Percentiles rank a stretch among this genome's conserved stretches.
Evolutionary conservation across 2,888 invertebrate genomes (phyloP).

Genomic region (Andricus curvator): DNA sequence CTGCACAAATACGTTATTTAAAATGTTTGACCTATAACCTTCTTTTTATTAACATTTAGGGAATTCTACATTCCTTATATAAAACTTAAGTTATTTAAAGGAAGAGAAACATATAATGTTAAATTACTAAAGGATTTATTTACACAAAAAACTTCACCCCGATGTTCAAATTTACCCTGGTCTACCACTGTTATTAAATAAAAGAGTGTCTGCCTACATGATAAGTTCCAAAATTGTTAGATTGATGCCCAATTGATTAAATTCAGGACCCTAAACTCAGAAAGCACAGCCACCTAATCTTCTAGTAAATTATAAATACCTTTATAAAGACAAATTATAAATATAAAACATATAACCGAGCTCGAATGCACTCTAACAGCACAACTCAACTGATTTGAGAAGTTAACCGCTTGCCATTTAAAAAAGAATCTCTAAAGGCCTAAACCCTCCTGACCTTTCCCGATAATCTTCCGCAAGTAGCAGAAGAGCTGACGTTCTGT

Average conservation of each 20-base stretch:
- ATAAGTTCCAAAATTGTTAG: not conserved
- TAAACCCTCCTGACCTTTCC: slow-evolving; percentile 45
- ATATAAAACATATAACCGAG: slow-evolving; percentile 17
- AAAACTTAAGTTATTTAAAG: too few relatives aligned
- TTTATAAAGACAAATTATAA: slow-evolving; percentile 12
- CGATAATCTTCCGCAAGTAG: slow-evolving; percentile 52
- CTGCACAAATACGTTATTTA: too few relatives aligned
- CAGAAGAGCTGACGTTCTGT: slow-evolving; percentile 61
- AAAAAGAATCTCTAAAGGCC: slow-evolving; percentile 29
- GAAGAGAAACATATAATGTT: too few relatives aligned
- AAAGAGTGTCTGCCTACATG: too few relatives aligned
- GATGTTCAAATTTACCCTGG: too few relatives aligned
- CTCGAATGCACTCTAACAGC: slow-evolving; percentile 5
- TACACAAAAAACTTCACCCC: too few relatives aligned
- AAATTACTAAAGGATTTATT: too few relatives aligned
- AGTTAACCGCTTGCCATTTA: slow-evolving; percentile 34
- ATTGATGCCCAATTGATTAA: not conserved
- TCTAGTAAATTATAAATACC: not conserved
- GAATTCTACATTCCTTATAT: too few relatives aligned
- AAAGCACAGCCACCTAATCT: not conserved
- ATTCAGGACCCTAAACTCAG: not conserved
- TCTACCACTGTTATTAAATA: too few relatives aligned
- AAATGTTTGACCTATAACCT: too few relatives aligned
- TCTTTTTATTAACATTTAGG: too few relatives aligned
- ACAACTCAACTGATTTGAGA: slow-evolving; percentile 17